Conservation (phyloP, 2,888 invertebrate species). For the Leucophenga montana region DNA sequence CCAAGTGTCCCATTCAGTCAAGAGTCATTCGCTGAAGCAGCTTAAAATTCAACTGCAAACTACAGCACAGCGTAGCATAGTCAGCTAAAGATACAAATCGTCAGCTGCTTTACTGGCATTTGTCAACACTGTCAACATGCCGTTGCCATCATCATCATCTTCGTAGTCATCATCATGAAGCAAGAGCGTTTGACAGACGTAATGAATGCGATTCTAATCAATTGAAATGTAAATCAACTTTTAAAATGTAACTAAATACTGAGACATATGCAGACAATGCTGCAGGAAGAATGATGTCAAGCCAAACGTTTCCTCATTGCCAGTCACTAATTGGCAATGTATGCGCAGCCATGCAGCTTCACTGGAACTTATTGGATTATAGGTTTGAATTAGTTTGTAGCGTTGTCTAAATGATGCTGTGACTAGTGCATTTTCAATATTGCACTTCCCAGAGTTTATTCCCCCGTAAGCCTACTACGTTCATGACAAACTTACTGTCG, state of each 20-base stretch:
- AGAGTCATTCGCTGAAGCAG: conserved; percentile 17
- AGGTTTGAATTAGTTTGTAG: too few relatives aligned
- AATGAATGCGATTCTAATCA: conserved; percentile 40
- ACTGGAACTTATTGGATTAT: too few relatives aligned
- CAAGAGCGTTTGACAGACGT: conserved; percentile 6
- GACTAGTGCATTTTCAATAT: too few relatives aligned
- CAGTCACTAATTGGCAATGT: conserved; percentile 11
- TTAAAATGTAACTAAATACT: conserved; percentile 8
- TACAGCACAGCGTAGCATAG: not conserved
- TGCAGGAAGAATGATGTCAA: not conserved
- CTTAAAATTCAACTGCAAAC: conserved; percentile 15
- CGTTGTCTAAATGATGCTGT: too few relatives aligned
- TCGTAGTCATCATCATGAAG: not conserved
- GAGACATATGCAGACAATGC: not conserved
- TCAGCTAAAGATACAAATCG: conserved; percentile 14
- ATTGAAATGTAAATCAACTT: conserved; percentile 38
- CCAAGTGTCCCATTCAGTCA: conserved; percentile 9
- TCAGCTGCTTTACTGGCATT: not conserved
- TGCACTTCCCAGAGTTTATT: too few relatives aligned
- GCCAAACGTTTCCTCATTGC: not conserved
- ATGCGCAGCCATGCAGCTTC: not conserved
- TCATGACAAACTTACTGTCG: too few relatives aligned
- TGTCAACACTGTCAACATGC: not conserved
- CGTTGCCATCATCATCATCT: conserved; percentile 1
- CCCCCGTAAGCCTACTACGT: too few relatives aligned